Evolutionary conservation across 2,113 vertebrate species (phyloP).

Genomic region (Anarhynchus alexandrinus): DNA sequence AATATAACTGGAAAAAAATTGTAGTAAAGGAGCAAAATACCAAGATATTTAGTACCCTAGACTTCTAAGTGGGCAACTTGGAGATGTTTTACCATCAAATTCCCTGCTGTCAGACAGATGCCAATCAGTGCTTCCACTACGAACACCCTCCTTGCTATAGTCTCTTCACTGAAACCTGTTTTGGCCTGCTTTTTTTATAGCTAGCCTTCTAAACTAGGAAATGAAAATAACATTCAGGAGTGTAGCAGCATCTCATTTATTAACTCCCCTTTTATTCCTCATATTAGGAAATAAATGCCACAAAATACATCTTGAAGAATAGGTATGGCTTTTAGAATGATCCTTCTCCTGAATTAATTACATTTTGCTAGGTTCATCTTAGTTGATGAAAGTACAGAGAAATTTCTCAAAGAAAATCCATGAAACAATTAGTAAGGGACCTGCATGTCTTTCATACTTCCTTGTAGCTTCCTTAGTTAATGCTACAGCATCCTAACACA

Average conservation of each 20-base stretch:
- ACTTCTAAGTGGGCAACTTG: background rate
- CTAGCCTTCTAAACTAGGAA: background rate
- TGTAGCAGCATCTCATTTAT: background rate
- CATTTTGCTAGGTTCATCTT: background rate
- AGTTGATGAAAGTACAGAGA: background rate
- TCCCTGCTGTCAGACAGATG: background rate
- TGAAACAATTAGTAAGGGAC: background rate
- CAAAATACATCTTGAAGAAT: background rate
- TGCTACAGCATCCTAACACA: background rate
- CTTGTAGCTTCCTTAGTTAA: background rate
- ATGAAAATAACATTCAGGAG: background rate
- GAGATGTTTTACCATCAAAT: background rate
- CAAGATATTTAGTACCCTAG: rapidly evolving
- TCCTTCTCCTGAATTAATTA: background rate
- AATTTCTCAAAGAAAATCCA: background rate
- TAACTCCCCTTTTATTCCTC: background rate
- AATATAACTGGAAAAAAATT: background rate
- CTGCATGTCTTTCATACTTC: background rate
- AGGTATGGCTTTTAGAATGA: background rate
- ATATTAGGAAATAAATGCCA: background rate
- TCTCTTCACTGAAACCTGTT: background rate
- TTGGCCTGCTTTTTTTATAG: background rate
- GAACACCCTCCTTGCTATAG: background rate
- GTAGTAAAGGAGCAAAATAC: background rate
- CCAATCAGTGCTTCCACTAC: background rate